These are phyloP conservation scores for Nomada hirtipes DNA, from an alignment of 2,888 invertebrate species.

Conservation along the genomic window DNA sequence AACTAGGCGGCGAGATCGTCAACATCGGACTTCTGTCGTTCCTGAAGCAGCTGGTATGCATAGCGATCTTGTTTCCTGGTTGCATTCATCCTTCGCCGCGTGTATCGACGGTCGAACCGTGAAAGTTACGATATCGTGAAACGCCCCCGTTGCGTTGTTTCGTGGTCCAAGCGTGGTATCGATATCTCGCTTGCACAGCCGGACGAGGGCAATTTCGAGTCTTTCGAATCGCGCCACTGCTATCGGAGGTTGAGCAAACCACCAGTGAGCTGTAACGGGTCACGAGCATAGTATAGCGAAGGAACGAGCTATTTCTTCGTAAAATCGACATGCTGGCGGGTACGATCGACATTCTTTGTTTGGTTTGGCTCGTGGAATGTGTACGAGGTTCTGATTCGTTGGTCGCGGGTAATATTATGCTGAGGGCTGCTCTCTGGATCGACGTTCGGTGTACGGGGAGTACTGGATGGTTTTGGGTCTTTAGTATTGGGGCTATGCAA, in stretches of 20 bases:
- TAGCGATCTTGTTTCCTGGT: constrained; percentile 4
- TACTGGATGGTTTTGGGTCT: too few species aligned
- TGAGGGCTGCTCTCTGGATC: too few species aligned
- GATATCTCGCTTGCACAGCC: constrained; percentile 36
- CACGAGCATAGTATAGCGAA: constrained; percentile 2
- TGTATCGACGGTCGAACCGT: constrained; percentile 13
- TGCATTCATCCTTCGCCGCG: not conserved
- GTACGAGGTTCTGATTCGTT: not conserved
- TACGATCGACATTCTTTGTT: not conserved
- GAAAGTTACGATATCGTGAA: constrained; percentile 44
- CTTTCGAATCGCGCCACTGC: constrained; percentile 29
- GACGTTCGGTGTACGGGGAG: too few species aligned
- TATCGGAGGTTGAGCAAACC: constrained; percentile 54
- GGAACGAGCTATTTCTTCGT: constrained; percentile 2
- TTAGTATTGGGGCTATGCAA: too few species aligned
- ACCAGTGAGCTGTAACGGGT: constrained; percentile 55
- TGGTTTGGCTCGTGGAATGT: not conserved
- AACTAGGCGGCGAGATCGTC: constrained; percentile 97
- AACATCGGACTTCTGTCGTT: constrained; percentile 97
- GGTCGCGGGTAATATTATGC: not conserved
- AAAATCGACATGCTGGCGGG: not conserved
- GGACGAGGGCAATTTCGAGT: constrained; percentile 45
- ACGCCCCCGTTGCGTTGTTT: constrained; percentile 32
- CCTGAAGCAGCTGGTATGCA: constrained; percentile 93
- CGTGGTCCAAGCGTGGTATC: constrained; percentile 17